These are phyloP conservation scores for Lepeophtheirus nordmannii DNA, from an alignment of 2,888 invertebrate genomes.

Conservation along the genomic window DNA sequence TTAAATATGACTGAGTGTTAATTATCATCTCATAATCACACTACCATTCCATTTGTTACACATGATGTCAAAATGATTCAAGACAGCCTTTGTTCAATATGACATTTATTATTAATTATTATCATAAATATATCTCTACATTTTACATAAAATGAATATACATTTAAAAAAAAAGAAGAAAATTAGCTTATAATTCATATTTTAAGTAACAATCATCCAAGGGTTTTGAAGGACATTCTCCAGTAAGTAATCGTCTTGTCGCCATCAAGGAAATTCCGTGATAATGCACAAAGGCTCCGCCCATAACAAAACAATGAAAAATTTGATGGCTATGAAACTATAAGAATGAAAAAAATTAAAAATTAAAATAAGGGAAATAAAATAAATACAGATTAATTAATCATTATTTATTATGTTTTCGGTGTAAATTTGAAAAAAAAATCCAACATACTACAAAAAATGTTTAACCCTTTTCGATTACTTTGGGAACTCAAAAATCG, in stretches of 20 bases:
- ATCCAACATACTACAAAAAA: no score
- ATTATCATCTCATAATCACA: no score
- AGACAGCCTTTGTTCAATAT: no score
- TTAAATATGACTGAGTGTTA: no score
- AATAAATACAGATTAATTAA: no score
- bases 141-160: no score
- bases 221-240: conserved; percentile 39
- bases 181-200: background rate
- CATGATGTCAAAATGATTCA: no score
- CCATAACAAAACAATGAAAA: conserved; percentile 92
- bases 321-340: conserved; percentile 98
- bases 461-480: no score
- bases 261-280: conserved; percentile 96
- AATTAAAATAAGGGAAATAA: background rate
- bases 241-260: conserved; percentile 72
- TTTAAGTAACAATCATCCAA: conserved; percentile 6
- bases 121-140: no score
- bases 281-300: conserved; percentile 95
- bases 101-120: no score
- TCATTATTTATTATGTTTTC: background rate
- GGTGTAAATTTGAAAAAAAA: background rate
- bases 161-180: background rate
- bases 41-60: no score
- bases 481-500: no score
- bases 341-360: conserved; percentile 28